Conservation (phyloP, 2,888 invertebrate species). For the Slavum lentiscoides region DNA sequence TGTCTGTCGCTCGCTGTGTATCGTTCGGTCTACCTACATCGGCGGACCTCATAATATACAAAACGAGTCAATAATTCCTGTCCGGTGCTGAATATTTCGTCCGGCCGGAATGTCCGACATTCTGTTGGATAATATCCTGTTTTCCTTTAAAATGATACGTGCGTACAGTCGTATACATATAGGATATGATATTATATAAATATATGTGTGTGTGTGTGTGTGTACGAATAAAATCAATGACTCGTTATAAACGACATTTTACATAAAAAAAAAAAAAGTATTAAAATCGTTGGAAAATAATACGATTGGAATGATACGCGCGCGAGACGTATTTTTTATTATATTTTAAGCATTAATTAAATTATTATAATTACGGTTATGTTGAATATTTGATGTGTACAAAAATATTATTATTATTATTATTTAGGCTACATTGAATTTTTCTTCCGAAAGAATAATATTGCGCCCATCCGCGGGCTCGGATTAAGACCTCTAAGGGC, state of each 20-base stretch:
- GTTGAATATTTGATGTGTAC: too few relatives aligned
- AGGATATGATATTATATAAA: not conserved
- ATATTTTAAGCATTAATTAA: too few relatives aligned
- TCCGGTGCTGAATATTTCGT: conserved; percentile 52
- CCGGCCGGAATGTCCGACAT: conserved; percentile 45
- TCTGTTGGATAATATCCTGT: conserved; percentile 36
- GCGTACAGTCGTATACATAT: not conserved
- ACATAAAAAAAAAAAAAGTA: not conserved
- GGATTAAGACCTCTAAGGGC: too few relatives aligned
- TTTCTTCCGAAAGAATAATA: too few relatives aligned
- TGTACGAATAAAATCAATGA: too few relatives aligned
- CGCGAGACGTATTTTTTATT: not conserved
- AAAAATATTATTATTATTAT: too few relatives aligned
- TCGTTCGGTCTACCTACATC: conserved; percentile 20
- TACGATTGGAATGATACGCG: not conserved
- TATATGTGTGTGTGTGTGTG: not conserved
- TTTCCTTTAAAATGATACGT: conserved; percentile 36
- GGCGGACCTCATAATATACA: conserved; percentile 35
- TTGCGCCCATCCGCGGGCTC: too few relatives aligned
- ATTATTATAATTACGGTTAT: too few relatives aligned
- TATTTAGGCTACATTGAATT: too few relatives aligned
- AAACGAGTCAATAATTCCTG: conserved; percentile 50
- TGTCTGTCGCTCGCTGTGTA: too few relatives aligned
- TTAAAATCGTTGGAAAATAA: not conserved
- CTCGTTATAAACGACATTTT: not conserved